A percentile compares a stretch with the other conserved stretches of the same genome.
Evolutionary conservation across 1,140 invertebrate genomes (phyloP).

Genomic region (Vanessa atalanta): DNA sequence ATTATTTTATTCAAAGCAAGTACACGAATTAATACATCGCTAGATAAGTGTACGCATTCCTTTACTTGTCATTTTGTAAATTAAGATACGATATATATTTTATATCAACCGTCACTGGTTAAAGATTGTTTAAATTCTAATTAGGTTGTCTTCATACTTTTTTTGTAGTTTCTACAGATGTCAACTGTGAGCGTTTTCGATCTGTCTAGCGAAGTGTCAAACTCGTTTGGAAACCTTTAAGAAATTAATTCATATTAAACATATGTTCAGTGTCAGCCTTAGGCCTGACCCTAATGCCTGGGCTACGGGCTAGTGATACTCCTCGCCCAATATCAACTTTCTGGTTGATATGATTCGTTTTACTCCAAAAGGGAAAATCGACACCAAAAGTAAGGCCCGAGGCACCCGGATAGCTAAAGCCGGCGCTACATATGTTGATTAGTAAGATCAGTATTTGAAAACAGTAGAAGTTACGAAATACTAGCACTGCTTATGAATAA

Average conservation of each 20-base stretch:
- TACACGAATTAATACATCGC: background rate
- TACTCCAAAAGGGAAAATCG: no score
- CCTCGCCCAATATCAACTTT: no score
- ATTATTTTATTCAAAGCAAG: background rate
- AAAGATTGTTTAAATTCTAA: slow-evolving; percentile 8
- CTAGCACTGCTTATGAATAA: slow-evolving; percentile 63
- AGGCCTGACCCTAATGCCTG: no score
- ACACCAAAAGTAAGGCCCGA: no score
- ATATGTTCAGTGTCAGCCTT: background rate
- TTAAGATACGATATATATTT: slow-evolving; percentile 19
- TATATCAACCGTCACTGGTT: slow-evolving; percentile 3
- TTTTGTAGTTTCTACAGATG: slow-evolving; percentile 16
- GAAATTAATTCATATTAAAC: slow-evolving; percentile 17
- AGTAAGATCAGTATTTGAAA: slow-evolving; percentile 55
- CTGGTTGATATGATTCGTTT: no score
- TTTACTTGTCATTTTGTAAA: slow-evolving; percentile 26
- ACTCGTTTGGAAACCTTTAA: background rate
- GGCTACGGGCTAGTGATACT: no score
- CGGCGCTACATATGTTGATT: slow-evolving; percentile 5
- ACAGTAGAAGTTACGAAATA: slow-evolving; percentile 49
- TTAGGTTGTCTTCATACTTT: slow-evolving; percentile 15
- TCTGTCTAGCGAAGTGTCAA: slow-evolving; percentile 5
- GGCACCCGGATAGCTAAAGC: no score
- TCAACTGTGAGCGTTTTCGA: background rate
- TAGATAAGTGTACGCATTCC: slow-evolving; percentile 16